These are phyloP conservation scores for Phalacrocorax pelagicus DNA, from an alignment of 2,113 vertebrate genomes.

Conservation along the genomic window DNA sequence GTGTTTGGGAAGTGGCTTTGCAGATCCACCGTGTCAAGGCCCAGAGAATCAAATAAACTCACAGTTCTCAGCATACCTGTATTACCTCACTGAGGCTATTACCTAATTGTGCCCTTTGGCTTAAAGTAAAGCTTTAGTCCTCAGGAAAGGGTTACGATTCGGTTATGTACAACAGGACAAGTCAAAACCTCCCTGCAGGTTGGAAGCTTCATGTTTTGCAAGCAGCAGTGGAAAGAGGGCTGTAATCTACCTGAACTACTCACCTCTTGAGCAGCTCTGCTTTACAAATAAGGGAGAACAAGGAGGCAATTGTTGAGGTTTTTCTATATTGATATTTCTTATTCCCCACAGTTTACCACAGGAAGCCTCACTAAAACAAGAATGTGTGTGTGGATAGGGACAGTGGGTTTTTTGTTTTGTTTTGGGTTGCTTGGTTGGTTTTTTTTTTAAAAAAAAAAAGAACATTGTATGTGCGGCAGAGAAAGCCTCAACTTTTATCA, in stretches of 20 bases:
- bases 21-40: background rate
- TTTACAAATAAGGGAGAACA: background rate
- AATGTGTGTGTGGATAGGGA: background rate
- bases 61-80: background rate
- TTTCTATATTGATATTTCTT: background rate
- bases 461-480: background rate
- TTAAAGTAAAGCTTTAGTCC: background rate
- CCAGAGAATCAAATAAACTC: background rate
- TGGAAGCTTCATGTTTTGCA: conserved; percentile 23
- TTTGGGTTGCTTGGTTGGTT: background rate
- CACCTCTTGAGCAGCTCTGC: conserved; percentile 37
- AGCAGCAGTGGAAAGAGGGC: background rate
- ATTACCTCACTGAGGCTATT: background rate
- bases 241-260: conserved; percentile 39
- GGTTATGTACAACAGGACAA: background rate
- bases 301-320: background rate
- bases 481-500: background rate
- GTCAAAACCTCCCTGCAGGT: background rate
- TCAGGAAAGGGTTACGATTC: conserved; percentile 6
- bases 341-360: background rate
- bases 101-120: background rate
- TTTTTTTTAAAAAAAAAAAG: background rate
- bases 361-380: background rate
- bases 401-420: background rate
- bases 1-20: background rate